A percentile compares a stretch with the other conserved stretches of the same genome.
These are phyloP conservation scores for Alouatta palliata DNA, from an alignment of 2,113 vertebrate genomes.

Conservation along the genomic window DNA sequence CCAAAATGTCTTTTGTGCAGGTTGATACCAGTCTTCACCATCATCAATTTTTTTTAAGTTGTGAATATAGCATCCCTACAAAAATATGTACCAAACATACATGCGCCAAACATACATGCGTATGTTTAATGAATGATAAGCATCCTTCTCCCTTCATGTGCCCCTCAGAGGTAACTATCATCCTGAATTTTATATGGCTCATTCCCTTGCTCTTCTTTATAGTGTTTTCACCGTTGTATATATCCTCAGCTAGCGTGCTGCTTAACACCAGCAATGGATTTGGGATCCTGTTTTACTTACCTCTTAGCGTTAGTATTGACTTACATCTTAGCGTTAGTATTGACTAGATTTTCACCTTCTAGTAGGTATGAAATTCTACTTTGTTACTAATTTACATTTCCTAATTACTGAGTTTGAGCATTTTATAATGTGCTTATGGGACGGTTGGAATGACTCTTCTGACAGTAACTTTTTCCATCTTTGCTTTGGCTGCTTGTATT, in stretches of 20 bases:
- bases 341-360: neutral
- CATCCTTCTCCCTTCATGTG: neutral
- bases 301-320: neutral
- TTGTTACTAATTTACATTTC: neutral
- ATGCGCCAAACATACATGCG: neutral
- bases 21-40: neutral
- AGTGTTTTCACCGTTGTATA: neutral
- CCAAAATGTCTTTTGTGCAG: neutral
- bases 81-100: neutral
- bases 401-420: neutral
- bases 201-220: neutral
- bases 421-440: neutral
- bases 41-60: neutral
- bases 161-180: neutral
- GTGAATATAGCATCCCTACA: neutral
- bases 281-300: neutral
- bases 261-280: neutral
- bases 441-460: neutral
- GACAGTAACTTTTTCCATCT: neutral
- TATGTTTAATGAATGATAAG: neutral
- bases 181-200: neutral
- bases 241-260: neutral
- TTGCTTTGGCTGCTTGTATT: neutral
- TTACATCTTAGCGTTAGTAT: neutral
- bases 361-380: neutral